These are phyloP conservation scores for Drymonia ruficornis DNA, from an alignment of 2,888 invertebrate species.

Conservation along the genomic window DNA sequence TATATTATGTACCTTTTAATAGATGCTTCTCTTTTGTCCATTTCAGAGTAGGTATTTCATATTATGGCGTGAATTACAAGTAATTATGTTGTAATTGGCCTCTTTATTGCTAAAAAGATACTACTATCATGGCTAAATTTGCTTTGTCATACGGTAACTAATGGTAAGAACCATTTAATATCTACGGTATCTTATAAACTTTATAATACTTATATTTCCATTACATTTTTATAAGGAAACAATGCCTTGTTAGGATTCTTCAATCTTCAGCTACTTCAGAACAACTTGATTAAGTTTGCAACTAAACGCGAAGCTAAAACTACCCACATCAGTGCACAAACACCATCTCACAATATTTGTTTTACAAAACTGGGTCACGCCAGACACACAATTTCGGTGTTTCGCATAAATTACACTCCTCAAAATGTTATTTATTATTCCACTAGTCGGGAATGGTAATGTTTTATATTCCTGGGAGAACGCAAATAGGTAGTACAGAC, in stretches of 20 bases:
- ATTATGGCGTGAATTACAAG: too few species aligned
- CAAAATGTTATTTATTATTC: constrained; percentile 40
- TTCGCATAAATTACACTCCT: constrained; percentile 41
- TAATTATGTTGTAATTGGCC: too few species aligned
- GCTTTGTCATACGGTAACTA: too few species aligned
- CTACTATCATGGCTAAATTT: too few species aligned
- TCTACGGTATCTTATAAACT: background rate
- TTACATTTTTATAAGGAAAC: constrained; percentile 1
- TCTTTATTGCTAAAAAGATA: too few species aligned
- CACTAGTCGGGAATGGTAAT: constrained; percentile 7
- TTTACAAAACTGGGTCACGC: constrained; percentile 37
- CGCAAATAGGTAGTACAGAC: too few species aligned
- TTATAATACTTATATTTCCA: background rate
- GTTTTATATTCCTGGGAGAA: too few species aligned
- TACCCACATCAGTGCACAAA: constrained; percentile 21
- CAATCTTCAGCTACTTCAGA: constrained; percentile 11
- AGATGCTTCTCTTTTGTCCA: too few species aligned
- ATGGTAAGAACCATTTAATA: too few species aligned
- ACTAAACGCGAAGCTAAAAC: constrained; percentile 5
- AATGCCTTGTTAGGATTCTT: constrained; percentile 3
- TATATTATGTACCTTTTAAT: too few species aligned
- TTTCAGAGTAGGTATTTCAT: too few species aligned
- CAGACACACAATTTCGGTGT: constrained; percentile 27
- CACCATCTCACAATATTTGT: constrained; percentile 36
- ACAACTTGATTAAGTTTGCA: constrained; percentile 21